Conservation (phyloP, 2,113 vertebrate genomes). For the Coreoperca whiteheadi region DNA sequence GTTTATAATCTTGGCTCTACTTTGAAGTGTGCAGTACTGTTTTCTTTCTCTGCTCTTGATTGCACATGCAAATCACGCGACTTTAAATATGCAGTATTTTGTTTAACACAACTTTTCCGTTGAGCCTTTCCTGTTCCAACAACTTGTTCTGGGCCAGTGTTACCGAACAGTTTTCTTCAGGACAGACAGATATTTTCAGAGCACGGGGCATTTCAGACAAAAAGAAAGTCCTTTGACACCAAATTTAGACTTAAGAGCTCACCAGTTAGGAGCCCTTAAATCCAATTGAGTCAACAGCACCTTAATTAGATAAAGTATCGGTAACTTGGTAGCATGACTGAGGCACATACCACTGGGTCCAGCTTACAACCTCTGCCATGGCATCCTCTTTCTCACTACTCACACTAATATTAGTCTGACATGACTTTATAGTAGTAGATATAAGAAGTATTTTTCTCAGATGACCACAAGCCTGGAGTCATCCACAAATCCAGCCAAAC, state of each 20-base stretch:
- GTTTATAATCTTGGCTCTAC: not conserved
- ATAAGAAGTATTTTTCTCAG: not conserved
- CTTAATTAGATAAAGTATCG: slow-evolving; percentile 36
- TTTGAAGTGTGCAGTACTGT: not conserved
- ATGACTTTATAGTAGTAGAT: not conserved
- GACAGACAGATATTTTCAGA: slow-evolving; percentile 18
- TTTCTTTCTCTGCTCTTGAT: slow-evolving; percentile 5
- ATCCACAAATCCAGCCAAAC: not conserved
- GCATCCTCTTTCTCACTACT: not conserved
- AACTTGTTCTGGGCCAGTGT: not conserved
- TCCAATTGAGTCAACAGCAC: slow-evolving; percentile 18
- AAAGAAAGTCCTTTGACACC: slow-evolving; percentile 2
- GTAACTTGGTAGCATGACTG: slow-evolving; percentile 4
- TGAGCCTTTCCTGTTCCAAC: not conserved
- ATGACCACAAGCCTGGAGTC: not conserved
- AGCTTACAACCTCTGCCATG: not conserved
- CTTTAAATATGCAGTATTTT: not conserved
- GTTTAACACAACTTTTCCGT: not conserved
- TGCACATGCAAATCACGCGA: not conserved
- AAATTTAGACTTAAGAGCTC: slow-evolving; percentile 14
- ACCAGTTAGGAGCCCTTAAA: not conserved
- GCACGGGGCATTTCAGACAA: not conserved
- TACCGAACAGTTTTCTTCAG: not conserved
- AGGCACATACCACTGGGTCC: not conserved
- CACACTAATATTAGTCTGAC: not conserved